A percentile compares a stretch with the other conserved stretches of the same genome.
Evolutionary conservation across 2,888 invertebrate species (phyloP).

Genomic region (Andrena flavipes): DNA sequence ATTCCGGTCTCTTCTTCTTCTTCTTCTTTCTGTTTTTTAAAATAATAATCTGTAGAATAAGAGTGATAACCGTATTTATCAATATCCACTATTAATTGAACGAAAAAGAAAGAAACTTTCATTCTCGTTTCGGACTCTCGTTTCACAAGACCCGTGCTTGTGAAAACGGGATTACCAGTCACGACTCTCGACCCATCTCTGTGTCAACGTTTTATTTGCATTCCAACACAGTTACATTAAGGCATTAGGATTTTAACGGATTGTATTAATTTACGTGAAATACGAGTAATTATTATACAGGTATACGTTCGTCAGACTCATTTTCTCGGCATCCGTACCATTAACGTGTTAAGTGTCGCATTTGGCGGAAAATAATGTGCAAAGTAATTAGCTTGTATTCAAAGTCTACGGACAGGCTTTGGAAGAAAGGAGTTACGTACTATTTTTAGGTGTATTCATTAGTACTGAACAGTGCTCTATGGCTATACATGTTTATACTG

Average conservation of each 20-base stretch:
- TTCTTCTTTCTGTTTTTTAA: slow-evolving; percentile 31
- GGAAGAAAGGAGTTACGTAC: slow-evolving; percentile 30
- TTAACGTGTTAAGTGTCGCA: slow-evolving; percentile 61
- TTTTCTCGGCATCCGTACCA: slow-evolving; percentile 55
- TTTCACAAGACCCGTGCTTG: slow-evolving; percentile 38
- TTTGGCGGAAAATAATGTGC: slow-evolving; percentile 49
- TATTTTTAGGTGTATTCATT: slow-evolving; percentile 36
- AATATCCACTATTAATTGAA: slow-evolving; percentile 37
- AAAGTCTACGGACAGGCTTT: slow-evolving; percentile 52
- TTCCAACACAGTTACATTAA: slow-evolving; percentile 67
- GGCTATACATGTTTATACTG: slow-evolving; percentile 49
- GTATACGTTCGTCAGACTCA: slow-evolving; percentile 41
- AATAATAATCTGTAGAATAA: slow-evolving; percentile 63
- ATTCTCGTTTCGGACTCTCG: slow-evolving; percentile 28
- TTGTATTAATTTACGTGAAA: slow-evolving; percentile 60
- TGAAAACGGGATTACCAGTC: slow-evolving; percentile 19
- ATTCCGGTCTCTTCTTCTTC: slow-evolving; percentile 25
- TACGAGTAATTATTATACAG: slow-evolving; percentile 41
- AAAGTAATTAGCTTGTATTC: slow-evolving; percentile 46
- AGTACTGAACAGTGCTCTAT: slow-evolving; percentile 56
- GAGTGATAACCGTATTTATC: slow-evolving; percentile 54
- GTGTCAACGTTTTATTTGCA: slow-evolving; percentile 62
- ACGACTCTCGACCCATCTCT: slow-evolving; percentile 39
- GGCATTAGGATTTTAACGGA: slow-evolving; percentile 60
- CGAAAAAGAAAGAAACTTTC: slow-evolving; percentile 35